A percentile compares a stretch with the other conserved stretches of the same genome.
phyloP scores from a whole-genome alignment of 64 coral and sea anemone genomes.

The Montipora sp. region DNA sequence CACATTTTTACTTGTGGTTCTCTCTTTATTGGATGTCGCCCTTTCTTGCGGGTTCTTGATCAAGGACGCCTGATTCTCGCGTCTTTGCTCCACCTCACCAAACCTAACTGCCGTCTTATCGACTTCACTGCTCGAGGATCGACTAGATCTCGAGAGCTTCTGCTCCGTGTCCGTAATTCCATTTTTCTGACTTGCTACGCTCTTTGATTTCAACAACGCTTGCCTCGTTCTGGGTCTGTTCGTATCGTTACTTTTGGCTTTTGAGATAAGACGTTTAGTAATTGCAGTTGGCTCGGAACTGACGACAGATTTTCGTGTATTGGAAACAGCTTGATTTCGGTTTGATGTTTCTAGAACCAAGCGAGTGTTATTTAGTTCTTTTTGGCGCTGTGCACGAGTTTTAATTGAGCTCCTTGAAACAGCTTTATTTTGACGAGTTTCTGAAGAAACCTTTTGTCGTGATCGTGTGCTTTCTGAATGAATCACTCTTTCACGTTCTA shows the following conservation, averaged over 20 bases:
- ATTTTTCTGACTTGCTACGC: neutral
- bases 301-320: neutral
- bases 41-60: neutral
- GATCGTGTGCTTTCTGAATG: constrained; percentile 5
- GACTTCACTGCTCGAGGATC: constrained; percentile 6
- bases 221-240: constrained; percentile 1
- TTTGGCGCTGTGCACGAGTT: constrained; percentile 10
- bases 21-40: neutral
- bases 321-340: neutral
- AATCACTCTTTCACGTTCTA: neutral
- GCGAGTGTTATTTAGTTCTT: neutral
- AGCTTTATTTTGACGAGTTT: neutral
- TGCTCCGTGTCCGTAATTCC: neutral
- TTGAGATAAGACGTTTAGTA: neutral
- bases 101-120: neutral
- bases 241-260: neutral
- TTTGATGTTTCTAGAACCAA: neutral
- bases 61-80: too few species aligned
- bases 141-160: neutral
- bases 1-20: too few species aligned
- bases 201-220: constrained; percentile 3
- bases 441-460: neutral
- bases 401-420: neutral
- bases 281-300: neutral
- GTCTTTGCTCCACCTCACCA: neutral